Evolutionary conservation across 35 echinoderm and acorn worm genomes (phyloP).

Genomic region (Anneissia japonica): DNA sequence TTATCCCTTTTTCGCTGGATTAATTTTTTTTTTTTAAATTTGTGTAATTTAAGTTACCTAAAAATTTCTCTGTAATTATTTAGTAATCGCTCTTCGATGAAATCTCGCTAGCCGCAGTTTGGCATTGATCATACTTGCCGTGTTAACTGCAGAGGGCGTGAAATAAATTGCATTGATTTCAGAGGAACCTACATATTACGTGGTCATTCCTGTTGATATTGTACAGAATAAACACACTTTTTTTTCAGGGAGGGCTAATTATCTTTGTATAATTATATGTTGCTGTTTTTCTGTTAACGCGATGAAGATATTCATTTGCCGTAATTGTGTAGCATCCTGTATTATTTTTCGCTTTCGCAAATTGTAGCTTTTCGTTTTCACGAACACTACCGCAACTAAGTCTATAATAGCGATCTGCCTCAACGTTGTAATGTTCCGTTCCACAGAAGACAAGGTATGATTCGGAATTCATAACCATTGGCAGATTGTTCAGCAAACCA

Average conservation of each 20-base stretch:
- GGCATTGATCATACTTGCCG: not conserved
- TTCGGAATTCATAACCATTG: not conserved
- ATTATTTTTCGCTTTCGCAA: not conserved
- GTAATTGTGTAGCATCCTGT: not conserved
- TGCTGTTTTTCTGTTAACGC: not conserved
- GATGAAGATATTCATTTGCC: not conserved
- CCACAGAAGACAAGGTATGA: not conserved
- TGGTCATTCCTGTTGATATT: not conserved
- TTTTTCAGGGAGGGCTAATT: not conserved
- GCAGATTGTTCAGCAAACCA: not conserved
- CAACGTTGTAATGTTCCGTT: not conserved
- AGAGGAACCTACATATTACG: not conserved
- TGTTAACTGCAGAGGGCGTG: not conserved
- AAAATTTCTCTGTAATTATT: not conserved
- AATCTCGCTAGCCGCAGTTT: not conserved
- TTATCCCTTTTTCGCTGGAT: too few species aligned
- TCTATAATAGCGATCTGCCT: not conserved
- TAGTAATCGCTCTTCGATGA: not conserved
- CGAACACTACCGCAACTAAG: not conserved
- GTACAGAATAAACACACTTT: not conserved
- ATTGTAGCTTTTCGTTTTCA: not conserved
- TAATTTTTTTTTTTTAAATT: too few species aligned
- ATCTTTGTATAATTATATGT: not conserved
- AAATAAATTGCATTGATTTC: not conserved
- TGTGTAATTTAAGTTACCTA: too few species aligned